Percentiles rank a stretch among this genome's conserved stretches.
These are phyloP conservation scores for Nomada flava DNA, from an alignment of 2,888 invertebrate genomes.

Conservation along the genomic window DNA sequence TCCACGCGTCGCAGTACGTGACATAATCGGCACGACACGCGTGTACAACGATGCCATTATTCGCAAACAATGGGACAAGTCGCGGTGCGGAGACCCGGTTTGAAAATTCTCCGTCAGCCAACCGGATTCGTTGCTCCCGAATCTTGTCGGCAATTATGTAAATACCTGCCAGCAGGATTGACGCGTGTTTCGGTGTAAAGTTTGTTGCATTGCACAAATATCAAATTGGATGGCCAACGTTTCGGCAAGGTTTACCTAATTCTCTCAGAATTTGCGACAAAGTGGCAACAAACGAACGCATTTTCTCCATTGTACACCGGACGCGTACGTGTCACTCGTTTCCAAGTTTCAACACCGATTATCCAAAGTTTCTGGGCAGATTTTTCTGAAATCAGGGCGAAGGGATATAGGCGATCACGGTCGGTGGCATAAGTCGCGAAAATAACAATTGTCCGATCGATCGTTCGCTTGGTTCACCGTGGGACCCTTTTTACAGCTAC, in stretches of 20 bases:
- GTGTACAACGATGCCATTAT: slow-evolving; percentile 69
- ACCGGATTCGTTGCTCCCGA: slow-evolving; percentile 41
- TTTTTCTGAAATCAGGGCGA: background rate
- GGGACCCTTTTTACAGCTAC: slow-evolving; percentile 29
- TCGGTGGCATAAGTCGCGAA: slow-evolving; percentile 8
- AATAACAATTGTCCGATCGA: slow-evolving; percentile 21
- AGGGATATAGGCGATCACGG: slow-evolving; percentile 15
- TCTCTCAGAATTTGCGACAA: too few relatives aligned
- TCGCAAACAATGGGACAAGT: slow-evolving; percentile 66
- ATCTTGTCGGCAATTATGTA: slow-evolving; percentile 43
- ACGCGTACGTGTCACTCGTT: background rate
- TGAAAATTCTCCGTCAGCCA: slow-evolving; percentile 56
- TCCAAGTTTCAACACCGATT: background rate
- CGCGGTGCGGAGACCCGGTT: slow-evolving; percentile 50
- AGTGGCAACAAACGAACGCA: too few relatives aligned
- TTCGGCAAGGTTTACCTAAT: too few relatives aligned
- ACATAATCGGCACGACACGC: slow-evolving; percentile 76
- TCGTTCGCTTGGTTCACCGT: slow-evolving; percentile 20
- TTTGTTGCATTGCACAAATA: too few relatives aligned
- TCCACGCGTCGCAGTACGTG: slow-evolving; percentile 72
- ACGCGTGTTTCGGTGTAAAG: background rate
- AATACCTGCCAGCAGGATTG: slow-evolving; percentile 17
- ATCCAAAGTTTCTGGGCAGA: background rate
- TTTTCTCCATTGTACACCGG: too few relatives aligned
- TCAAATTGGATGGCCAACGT: too few relatives aligned